Evolutionary conservation across 1,140 invertebrate genomes (phyloP).

Genomic region (Bilobella aurantiaca): DNA sequence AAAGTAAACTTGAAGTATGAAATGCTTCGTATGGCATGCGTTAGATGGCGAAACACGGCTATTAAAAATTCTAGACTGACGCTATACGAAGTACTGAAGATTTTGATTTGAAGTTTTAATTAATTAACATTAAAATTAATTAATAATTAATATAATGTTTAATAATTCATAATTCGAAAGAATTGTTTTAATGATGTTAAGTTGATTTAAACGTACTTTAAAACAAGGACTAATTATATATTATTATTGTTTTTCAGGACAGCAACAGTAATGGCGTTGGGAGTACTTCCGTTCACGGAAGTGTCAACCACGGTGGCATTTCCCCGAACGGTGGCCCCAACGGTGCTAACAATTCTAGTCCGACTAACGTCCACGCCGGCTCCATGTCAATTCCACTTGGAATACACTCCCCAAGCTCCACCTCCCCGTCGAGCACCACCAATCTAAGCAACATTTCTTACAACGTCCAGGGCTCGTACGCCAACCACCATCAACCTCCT

Average conservation of each 20-base stretch:
- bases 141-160: too few species aligned
- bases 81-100: too few species aligned
- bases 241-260: slow-evolving; percentile 23
- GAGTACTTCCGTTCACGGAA: slow-evolving; percentile 20
- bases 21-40: too few species aligned
- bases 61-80: too few species aligned
- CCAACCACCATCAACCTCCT: background rate
- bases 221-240: too few species aligned
- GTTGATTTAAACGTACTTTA: too few species aligned
- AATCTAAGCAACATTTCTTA: background rate
- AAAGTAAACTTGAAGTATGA: too few species aligned
- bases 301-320: slow-evolving; percentile 14
- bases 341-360: slow-evolving; percentile 24
- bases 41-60: too few species aligned
- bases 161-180: too few species aligned
- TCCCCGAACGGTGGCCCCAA: slow-evolving; percentile 1
- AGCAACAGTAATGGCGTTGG: slow-evolving; percentile 23
- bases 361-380: slow-evolving; percentile 4
- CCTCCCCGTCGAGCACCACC: background rate
- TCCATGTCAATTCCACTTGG: background rate
- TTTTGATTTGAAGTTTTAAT: too few species aligned
- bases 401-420: background rate
- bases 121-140: too few species aligned
- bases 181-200: too few species aligned
- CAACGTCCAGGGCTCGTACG: background rate